Base-by-base conservation (phyloP, 2,888 invertebrate species). In the Dichetophora obliterata region DNA sequence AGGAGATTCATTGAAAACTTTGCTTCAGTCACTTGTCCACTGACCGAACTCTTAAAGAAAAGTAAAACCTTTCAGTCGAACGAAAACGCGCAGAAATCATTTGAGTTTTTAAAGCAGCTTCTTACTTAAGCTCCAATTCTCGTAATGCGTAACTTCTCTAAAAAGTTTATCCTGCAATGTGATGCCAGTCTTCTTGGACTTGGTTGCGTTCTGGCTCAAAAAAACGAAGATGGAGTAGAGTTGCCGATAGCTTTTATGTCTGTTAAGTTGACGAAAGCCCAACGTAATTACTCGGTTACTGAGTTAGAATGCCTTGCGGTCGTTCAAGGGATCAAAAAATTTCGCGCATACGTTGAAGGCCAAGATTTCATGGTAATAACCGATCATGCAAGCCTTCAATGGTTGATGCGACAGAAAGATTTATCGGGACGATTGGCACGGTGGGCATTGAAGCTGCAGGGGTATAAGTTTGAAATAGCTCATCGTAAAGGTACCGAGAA, bases 121-220 rank as follows among this genome's bases (percentile, higher is more conserved):
- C 66, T 77, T 14, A 24, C 59, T 3, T 19, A 52, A 4, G 78
- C 78, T 31, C 31, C 31, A 3, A 31, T 31, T 31, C 31, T 31
- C 5, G 31, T 31, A 4, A 31, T 5, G 3, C 77, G 78, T 3
- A 66, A 80, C 31, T 79, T 76, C 61, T 52, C 14, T 0, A 72
- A 50, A 50, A 50, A 5, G 6, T 50, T 50, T 50, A 50, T 50
- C 3, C 6, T 80, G 2, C 76, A 77, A 24, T 80, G 79, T 22
- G 75, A 77, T 50, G 74, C 66, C 5, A 69, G 68, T 22, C 8
- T 43, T 5, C 16, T 72, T 19, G 76, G 75, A n/a, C 31, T 78
- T 9, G 80, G 79, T 1, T 76, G 63, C 8, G 78, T 78, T 6
- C 52, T 80, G 11, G 57, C 63, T 5, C 80, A 80, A 59, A 9